A percentile compares a stretch with the other conserved stretches of the same genome.
phyloP scores from a whole-genome alignment of 2,113 vertebrate genomes.

The Carassius gibelio region DNA sequence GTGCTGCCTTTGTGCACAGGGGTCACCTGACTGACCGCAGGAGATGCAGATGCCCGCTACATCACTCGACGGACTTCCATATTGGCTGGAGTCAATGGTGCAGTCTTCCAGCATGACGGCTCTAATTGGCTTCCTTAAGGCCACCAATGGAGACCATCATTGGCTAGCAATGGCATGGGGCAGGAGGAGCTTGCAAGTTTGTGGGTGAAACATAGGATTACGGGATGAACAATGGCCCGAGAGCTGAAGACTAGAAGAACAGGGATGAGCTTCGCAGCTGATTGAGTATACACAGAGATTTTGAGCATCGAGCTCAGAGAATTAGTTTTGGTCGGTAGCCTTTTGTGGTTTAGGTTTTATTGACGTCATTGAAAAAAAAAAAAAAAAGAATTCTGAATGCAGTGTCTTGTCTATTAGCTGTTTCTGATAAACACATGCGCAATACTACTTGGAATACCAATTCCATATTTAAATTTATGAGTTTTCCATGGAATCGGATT shows the following conservation, averaged over 20 bases:
- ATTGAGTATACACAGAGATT: conserved; percentile 65
- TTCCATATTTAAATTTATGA: neutral
- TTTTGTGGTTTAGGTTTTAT: conserved; percentile 5
- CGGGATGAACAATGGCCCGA: conserved; percentile 65
- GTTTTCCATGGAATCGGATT: conserved; percentile 18
- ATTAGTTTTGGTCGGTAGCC: conserved; percentile 14
- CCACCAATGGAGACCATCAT: conserved; percentile 59
- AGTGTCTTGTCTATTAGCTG: neutral
- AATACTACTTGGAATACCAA: neutral
- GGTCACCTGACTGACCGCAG: conserved; percentile 25
- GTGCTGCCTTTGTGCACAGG: neutral
- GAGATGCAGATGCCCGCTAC: neutral
- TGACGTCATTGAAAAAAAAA: conserved; percentile 26
- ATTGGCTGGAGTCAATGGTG: neutral
- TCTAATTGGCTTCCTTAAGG: conserved; percentile 67
- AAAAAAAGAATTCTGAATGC: neutral
- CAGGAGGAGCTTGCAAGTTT: conserved; percentile 15
- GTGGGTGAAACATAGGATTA: conserved; percentile 65
- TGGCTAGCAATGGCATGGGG: conserved; percentile 53
- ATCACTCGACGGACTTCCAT: neutral
- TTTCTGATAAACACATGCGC: neutral
- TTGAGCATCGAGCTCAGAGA: conserved; percentile 39
- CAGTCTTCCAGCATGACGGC: neutral
- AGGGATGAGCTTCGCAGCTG: conserved; percentile 65
- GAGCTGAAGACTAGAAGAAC: conserved; percentile 56